phyloP scores from a whole-genome alignment of 2,113 vertebrate genomes.

The Mixornis gularis region DNA sequence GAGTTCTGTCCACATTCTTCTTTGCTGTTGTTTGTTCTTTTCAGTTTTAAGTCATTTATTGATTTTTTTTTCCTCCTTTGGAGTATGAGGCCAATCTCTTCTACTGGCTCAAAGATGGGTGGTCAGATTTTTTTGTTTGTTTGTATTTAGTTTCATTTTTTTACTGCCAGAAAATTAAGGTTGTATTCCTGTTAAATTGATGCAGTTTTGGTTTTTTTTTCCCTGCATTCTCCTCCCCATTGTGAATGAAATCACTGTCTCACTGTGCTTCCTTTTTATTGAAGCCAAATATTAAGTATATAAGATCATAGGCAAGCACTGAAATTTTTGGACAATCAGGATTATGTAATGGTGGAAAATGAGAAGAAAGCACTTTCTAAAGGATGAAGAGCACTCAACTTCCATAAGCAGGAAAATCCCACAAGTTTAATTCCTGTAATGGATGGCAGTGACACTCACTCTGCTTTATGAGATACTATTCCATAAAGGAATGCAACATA shows the following conservation, averaged over 20 bases:
- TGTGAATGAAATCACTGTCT: neutral
- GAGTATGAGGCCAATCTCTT: neutral
- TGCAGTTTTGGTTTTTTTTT: neutral
- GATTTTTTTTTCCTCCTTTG: neutral
- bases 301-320: neutral
- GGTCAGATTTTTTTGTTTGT: neutral
- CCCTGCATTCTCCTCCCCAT: neutral
- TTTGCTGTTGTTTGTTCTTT: neutral
- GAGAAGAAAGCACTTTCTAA: neutral
- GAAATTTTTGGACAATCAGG: neutral
- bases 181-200: neutral
- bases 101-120: neutral
- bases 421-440: constrained; percentile 14
- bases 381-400: neutral
- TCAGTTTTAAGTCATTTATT: neutral
- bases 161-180: neutral
- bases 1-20: neutral
- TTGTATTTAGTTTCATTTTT: neutral
- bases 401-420: neutral
- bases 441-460: neutral
- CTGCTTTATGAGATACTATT: constrained; percentile 34
- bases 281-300: neutral
- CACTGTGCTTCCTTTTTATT: neutral
- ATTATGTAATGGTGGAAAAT: neutral
- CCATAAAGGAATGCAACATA: constrained; percentile 48